Evolutionary conservation across 2,113 vertebrate species (phyloP).

Genomic region (Osmerus eperlanus): DNA sequence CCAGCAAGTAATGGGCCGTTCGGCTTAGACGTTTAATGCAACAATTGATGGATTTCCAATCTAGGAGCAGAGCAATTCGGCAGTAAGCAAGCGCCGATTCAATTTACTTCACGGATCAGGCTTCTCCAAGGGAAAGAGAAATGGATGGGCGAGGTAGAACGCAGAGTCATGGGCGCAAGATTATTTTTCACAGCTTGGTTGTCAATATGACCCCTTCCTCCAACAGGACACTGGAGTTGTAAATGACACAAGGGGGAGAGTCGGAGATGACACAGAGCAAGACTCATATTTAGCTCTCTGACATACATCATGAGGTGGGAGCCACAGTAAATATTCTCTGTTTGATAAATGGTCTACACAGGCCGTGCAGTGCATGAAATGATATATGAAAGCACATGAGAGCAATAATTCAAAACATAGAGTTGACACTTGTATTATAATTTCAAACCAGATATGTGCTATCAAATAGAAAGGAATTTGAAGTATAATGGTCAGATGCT

Average conservation of each 20-base stretch:
- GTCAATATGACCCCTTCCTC: conserved; percentile 42
- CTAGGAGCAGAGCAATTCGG: conserved; percentile 21
- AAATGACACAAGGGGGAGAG: conserved; percentile 38
- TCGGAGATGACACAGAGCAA: conserved; percentile 23
- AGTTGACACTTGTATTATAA: too few relatives aligned
- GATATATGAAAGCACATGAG: too few relatives aligned
- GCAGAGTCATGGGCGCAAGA: background rate
- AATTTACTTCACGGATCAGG: conserved; percentile 42
- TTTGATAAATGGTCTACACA: background rate
- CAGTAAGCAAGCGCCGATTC: conserved; percentile 35
- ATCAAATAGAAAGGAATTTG: too few relatives aligned
- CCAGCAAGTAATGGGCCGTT: conserved; percentile 53
- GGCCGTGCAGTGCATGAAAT: background rate
- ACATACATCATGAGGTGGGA: conserved; percentile 49
- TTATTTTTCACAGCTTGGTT: conserved; percentile 47
- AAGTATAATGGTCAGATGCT: too few relatives aligned
- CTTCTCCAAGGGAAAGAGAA: background rate
- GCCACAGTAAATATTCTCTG: background rate
- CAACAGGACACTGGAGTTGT: conserved; percentile 12
- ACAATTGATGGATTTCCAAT: conserved; percentile 51
- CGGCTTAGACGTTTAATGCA: conserved; percentile 21
- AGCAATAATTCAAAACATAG: too few relatives aligned
- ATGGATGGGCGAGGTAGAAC: conserved; percentile 16
- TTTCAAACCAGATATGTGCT: too few relatives aligned
- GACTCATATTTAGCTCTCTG: conserved; percentile 28